Evolutionary conservation across 2,113 vertebrate species (phyloP).

Genomic region (Gallinago jamesoni): DNA sequence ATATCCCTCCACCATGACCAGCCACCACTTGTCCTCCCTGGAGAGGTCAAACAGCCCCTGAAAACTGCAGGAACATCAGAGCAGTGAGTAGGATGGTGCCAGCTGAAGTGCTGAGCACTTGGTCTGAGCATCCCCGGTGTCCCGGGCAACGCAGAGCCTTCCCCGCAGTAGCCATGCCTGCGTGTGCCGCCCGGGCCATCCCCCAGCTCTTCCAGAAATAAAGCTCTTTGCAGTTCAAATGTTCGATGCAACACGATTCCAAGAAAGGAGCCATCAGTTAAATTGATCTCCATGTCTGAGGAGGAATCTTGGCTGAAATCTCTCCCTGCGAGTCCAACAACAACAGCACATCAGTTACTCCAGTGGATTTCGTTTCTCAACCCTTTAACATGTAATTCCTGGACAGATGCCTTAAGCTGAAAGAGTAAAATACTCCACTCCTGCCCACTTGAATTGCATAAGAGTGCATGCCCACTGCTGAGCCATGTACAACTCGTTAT

Average conservation of each 20-base stretch:
- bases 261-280: constrained; percentile 47
- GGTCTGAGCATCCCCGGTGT: rapidly evolving
- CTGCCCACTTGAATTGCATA: background rate
- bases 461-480: constrained; percentile 3
- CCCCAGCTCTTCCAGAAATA: background rate
- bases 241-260: background rate
- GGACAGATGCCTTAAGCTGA: constrained; percentile 27
- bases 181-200: background rate
- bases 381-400: constrained; percentile 47
- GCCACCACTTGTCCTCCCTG: background rate
- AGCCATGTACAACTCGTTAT: background rate
- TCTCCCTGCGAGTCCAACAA: background rate
- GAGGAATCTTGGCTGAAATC: constrained; percentile 45
- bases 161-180: background rate
- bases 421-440: constrained; percentile 4
- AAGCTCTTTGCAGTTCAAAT: background rate
- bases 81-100: background rate
- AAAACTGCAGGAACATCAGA: background rate
- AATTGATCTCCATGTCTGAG: constrained; percentile 43
- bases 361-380: constrained; percentile 52
- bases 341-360: constrained; percentile 57
- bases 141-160: background rate
- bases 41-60: background rate
- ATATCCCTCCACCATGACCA: too few relatives aligned
- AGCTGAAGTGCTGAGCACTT: background rate